These are phyloP conservation scores for Caenorhabditis japonica DNA, from an alignment of 2,888 invertebrate genomes.

Conservation along the genomic window DNA sequence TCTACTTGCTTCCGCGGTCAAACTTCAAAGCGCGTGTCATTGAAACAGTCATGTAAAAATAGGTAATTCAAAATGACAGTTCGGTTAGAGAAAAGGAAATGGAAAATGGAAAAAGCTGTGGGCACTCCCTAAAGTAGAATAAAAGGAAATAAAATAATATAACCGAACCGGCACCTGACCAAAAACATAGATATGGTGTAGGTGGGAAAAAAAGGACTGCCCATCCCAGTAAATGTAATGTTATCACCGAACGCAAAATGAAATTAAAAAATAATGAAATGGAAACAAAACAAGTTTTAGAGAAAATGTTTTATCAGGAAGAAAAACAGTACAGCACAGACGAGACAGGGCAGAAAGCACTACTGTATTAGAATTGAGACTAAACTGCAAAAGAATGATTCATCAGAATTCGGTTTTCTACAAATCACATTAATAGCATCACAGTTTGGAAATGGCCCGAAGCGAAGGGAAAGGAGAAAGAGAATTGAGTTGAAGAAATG, in stretches of 20 bases:
- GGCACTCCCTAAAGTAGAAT: background rate
- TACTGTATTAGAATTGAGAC: no score
- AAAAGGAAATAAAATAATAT: background rate
- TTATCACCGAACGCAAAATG: no score
- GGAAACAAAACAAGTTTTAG: background rate
- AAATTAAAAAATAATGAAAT: background rate
- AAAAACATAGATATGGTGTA: no score
- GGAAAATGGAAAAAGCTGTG: no score
- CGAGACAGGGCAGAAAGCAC: background rate
- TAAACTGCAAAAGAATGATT: slow-evolving; percentile 1
- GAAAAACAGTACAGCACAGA: no score
- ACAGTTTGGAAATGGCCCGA: slow-evolving; percentile 38
- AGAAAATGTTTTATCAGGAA: no score
- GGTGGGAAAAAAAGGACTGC: no score
- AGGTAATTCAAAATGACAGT: slow-evolving; percentile 38
- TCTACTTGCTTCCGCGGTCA: no score
- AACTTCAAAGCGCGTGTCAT: slow-evolving; percentile 10
- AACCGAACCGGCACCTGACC: no score
- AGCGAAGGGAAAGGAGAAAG: slow-evolving; percentile 15
- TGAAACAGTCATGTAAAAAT: slow-evolving; percentile 13
- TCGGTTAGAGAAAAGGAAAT: no score
- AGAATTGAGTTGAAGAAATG: slow-evolving; percentile 18
- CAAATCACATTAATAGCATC: slow-evolving; percentile 47
- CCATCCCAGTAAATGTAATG: no score
- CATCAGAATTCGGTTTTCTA: slow-evolving; percentile 28